phyloP scores from a whole-genome alignment of 2,888 invertebrate genomes.

The Heliconius ismenius region DNA sequence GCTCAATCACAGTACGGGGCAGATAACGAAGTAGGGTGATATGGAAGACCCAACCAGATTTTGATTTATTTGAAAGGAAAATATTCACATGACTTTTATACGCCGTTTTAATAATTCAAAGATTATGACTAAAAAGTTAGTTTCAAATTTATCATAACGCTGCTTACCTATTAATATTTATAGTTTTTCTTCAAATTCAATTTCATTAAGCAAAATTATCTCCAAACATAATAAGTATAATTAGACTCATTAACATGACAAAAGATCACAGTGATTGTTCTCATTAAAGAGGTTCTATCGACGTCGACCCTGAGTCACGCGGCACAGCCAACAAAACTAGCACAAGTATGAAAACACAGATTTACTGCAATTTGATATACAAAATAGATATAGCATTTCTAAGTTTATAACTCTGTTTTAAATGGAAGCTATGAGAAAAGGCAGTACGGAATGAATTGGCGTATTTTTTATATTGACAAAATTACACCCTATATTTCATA shows the following conservation, averaged over 20 bases:
- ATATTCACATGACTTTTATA: not conserved
- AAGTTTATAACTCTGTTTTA: not conserved
- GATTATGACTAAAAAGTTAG: not conserved
- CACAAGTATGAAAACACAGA: slow-evolving; percentile 31
- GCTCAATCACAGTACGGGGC: slow-evolving; percentile 16
- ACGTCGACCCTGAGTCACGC: slow-evolving; percentile 55
- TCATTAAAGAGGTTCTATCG: slow-evolving; percentile 36
- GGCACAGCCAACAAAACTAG: slow-evolving; percentile 46
- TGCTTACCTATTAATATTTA: not conserved
- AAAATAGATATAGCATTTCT: not conserved
- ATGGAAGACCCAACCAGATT: not conserved
- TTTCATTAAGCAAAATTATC: not conserved
- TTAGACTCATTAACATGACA: slow-evolving; percentile 32
- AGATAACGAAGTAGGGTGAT: not conserved
- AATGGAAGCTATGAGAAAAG: not conserved
- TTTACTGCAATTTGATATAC: not conserved
- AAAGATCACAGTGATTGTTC: slow-evolving; percentile 34
- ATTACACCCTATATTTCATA: not conserved
- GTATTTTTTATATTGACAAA: not conserved
- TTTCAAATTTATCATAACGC: not conserved
- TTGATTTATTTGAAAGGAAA: slow-evolving; percentile 3
- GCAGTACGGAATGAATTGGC: not conserved
- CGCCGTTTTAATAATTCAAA: not conserved
- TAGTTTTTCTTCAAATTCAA: not conserved
- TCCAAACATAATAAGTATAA: slow-evolving; percentile 39